These are phyloP conservation scores for Hydrotaea diabolus DNA, from an alignment of 2,888 invertebrate genomes.

Conservation along the genomic window DNA sequence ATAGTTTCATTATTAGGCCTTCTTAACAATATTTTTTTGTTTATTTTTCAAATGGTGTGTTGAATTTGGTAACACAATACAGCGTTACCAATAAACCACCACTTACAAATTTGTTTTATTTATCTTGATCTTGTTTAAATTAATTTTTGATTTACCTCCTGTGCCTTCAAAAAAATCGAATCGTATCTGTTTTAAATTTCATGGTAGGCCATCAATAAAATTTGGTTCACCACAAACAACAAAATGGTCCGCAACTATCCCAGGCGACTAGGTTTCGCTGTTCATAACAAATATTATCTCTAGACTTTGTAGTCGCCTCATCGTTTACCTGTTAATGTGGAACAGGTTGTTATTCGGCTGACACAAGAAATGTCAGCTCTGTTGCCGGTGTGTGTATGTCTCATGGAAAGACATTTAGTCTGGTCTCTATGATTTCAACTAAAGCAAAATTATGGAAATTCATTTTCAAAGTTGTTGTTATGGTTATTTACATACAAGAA, in stretches of 20 bases:
- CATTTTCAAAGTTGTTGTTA: neutral
- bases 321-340: neutral
- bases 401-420: neutral
- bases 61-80: neutral
- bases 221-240: neutral
- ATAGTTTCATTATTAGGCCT: too few relatives aligned
- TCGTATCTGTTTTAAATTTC: neutral
- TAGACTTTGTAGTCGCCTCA: too few relatives aligned
- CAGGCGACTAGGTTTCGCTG: neutral
- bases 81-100: neutral
- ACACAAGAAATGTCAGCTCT: neutral
- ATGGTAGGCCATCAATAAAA: constrained; percentile 6
- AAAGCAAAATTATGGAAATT: constrained; percentile 27
- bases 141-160: neutral
- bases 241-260: neutral
- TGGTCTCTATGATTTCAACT: neutral
- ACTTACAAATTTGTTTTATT: neutral
- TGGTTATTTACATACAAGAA: neutral
- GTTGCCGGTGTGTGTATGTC: too few relatives aligned
- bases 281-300: too few relatives aligned
- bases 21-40: too few relatives aligned
- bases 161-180: neutral
- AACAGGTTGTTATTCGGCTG: constrained; percentile 12
- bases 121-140: neutral
- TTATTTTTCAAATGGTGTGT: neutral